Percentiles rank a stretch among this genome's conserved stretches.
Evolutionary conservation across 2,113 vertebrate species (phyloP).

Genomic region (Psettodes erumei): DNA sequence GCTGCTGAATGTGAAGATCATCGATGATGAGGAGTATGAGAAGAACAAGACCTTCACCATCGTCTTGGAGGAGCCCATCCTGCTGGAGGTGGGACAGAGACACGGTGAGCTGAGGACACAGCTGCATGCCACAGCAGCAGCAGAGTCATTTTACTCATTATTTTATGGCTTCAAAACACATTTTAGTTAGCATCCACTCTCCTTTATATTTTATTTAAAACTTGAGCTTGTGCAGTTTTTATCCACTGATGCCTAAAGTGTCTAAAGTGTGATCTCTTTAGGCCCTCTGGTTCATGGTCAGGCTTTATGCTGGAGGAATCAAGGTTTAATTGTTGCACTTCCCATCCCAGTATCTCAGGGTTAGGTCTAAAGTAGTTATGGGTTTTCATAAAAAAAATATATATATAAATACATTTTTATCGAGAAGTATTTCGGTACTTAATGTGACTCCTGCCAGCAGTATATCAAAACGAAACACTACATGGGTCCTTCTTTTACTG

Average conservation of each 20-base stretch:
- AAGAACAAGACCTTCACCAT: conserved; percentile 89
- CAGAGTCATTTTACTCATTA: conserved; percentile 8
- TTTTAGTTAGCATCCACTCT: background rate
- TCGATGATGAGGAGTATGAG: conserved; percentile 90
- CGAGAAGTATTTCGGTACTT: background rate
- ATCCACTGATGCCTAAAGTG: background rate
- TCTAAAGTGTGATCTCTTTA: background rate
- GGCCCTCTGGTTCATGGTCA: background rate
- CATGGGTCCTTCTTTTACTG: background rate
- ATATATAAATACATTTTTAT: no score
- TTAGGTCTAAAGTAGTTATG: no score
- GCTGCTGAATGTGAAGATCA: conserved; percentile 87
- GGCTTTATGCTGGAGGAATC: background rate
- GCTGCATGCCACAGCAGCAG: background rate
- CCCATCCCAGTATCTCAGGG: no score
- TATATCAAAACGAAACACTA: background rate
- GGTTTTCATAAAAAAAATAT: no score
- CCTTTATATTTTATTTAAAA: conserved; percentile 29
- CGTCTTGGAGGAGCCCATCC: conserved; percentile 84
- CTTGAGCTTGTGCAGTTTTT: background rate
- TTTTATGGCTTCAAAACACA: conserved; percentile 7
- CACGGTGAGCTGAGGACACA: conserved; percentile 77
- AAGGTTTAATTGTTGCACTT: background rate
- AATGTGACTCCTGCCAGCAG: background rate
- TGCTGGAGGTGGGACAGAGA: conserved; percentile 84